Evolutionary conservation across 2,113 vertebrate genomes (phyloP).

Genomic region (Tachuris rubrigastra): DNA sequence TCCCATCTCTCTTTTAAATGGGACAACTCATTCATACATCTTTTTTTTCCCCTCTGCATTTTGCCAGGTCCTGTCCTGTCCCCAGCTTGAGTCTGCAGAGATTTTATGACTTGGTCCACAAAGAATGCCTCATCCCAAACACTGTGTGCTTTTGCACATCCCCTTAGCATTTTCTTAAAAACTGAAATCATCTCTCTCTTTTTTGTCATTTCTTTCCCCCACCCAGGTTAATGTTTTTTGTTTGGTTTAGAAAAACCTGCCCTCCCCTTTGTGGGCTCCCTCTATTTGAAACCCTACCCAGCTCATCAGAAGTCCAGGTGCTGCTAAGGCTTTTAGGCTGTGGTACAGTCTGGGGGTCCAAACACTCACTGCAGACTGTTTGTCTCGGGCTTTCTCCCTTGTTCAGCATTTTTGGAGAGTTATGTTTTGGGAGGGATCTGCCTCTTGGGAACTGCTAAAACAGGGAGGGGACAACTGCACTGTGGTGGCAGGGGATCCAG

Average conservation of each 20-base stretch:
- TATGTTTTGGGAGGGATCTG: neutral
- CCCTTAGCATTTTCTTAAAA: neutral
- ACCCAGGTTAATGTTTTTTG: neutral
- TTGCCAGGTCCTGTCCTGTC: neutral
- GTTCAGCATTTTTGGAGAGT: neutral
- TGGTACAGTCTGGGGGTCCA: neutral
- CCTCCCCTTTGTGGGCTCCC: neutral
- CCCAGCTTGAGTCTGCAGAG: neutral
- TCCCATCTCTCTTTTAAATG: neutral
- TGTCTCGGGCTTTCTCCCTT: neutral
- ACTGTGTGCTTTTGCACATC: neutral
- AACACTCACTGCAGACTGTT: neutral
- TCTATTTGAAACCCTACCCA: neutral
- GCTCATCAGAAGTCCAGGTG: neutral
- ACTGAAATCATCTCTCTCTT: neutral
- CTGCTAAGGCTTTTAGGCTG: neutral
- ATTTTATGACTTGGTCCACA: neutral
- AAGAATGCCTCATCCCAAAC: neutral
- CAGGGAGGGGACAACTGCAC: neutral
- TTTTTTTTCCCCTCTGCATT: neutral
- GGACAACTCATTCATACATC: neutral
- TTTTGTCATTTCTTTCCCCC: neutral
- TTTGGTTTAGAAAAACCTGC: neutral
- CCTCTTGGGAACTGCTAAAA: neutral
- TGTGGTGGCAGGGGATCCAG: neutral